Evolutionary conservation across 1,140 invertebrate genomes (phyloP), one percentile per base, ranked within the genome.

Genomic region (Drosophila rhopaloa): DNA sequence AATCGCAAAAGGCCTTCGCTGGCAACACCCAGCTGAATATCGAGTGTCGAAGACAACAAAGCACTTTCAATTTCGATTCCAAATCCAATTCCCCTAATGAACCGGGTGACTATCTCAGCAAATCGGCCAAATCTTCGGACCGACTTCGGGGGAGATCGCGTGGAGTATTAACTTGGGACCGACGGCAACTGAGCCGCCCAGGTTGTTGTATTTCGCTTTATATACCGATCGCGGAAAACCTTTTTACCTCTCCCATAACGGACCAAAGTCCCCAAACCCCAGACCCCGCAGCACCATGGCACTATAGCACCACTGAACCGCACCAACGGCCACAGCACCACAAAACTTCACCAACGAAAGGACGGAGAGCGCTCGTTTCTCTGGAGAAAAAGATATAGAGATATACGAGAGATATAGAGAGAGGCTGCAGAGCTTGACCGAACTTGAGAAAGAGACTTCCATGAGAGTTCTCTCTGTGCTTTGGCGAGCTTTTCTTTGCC

Each of bases 151-250:
- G 68, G 84, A 81, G 62, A 79, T 73, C 80, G 66, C 83, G 78
- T 61, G 57, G 74, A 76, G 68, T 75, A 77, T 74, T 81, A 54
- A 67, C 82, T 88, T 73, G 58, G 79, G 67, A 83, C 83, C 83
- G 83, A 88, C 79, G 81, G 76, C 76, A 76, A 88, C 83, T 88
- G 83, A 88, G 79, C 72, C 83, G 84, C 84, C 83, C 80, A 88
- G 81, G 83, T 88, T 88, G 83, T 83, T 89, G 83, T 83, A 80
- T 71, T 77, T 88, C 84, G 83, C 83, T 89, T 88, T 88, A 88
- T 88, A 88, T 88, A 89, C 83, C 62, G 75, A 67, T 55, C 27
- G 76, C 79, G 72, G 83, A 88, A 88, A 83, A 86, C 79, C 83
- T 82, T 86, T 67, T 86, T 72, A 40, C 58, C 68, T 68, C 66